Conservation (phyloP, 2,888 invertebrate genomes). For the Mycalesis mineus region DNA sequence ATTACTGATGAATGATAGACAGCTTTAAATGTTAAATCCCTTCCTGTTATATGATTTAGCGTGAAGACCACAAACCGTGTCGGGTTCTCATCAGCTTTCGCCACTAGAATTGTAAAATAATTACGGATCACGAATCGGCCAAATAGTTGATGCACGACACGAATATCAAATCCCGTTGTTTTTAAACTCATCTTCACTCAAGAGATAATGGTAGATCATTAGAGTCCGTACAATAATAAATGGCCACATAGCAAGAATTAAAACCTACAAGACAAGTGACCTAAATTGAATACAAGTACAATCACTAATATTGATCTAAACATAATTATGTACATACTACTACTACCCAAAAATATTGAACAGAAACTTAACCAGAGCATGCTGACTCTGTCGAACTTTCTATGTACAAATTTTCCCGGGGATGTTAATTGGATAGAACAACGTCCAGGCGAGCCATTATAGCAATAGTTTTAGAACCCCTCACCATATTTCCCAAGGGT, state of each 20-base stretch:
- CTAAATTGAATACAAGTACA: no score
- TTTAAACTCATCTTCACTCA: slow-evolving; percentile 34
- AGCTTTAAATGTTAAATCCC: background rate
- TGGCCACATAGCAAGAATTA: slow-evolving; percentile 1
- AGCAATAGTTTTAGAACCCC: slow-evolving; percentile 41
- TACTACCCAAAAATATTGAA: no score
- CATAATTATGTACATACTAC: no score
- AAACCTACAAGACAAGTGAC: background rate
- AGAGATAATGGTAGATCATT: slow-evolving; percentile 17
- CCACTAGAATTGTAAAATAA: slow-evolving; percentile 52
- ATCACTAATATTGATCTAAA: no score
- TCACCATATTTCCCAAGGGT: slow-evolving; percentile 57
- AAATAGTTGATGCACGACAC: slow-evolving; percentile 66
- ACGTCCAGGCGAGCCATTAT: slow-evolving; percentile 21
- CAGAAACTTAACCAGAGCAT: no score
- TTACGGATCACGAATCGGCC: slow-evolving; percentile 54
- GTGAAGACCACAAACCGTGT: slow-evolving; percentile 58
- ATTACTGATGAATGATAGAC: background rate
- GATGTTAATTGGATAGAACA: slow-evolving; percentile 32
- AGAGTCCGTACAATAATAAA: background rate
- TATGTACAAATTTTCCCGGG: slow-evolving; percentile 6
- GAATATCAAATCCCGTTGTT: slow-evolving; percentile 53
- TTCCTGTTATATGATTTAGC: slow-evolving; percentile 23
- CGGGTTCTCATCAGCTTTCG: slow-evolving; percentile 52
- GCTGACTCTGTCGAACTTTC: background rate